These are phyloP conservation scores for Drosophila stalkeri DNA, from an alignment of 2,888 invertebrate species.

Conservation along the genomic window DNA sequence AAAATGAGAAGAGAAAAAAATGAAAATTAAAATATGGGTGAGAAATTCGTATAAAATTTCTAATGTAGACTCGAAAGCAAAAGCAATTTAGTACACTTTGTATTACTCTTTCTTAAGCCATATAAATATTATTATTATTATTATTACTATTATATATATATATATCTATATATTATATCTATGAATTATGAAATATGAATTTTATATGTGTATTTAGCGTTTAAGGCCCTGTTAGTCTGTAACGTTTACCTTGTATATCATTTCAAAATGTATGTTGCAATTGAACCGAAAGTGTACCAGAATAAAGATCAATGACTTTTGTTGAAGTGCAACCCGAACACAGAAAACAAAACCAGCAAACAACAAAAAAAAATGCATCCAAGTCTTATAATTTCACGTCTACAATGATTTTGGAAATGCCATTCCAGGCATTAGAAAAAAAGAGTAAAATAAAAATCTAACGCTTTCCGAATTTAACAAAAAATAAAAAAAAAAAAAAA, in stretches of 20 bases:
- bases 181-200: slow-evolving; percentile 71
- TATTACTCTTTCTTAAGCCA: slow-evolving; percentile 80
- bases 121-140: slow-evolving; percentile 58
- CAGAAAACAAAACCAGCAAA: slow-evolving; percentile 66
- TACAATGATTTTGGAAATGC: slow-evolving; percentile 17
- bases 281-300: slow-evolving; percentile 78
- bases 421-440: slow-evolving; percentile 14
- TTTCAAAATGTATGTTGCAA: slow-evolving; percentile 76
- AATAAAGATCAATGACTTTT: slow-evolving; percentile 84
- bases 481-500: slow-evolving; percentile 6
- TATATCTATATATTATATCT: slow-evolving; percentile 47
- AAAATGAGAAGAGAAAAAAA: slow-evolving; percentile 18
- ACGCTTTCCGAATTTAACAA: slow-evolving; percentile 67
- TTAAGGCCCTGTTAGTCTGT: slow-evolving; percentile 68
- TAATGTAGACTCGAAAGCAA: slow-evolving; percentile 37
- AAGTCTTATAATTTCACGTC: slow-evolving; percentile 64
- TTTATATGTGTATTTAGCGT: slow-evolving; percentile 77
- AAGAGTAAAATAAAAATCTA: slow-evolving; percentile 43
- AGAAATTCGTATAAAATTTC: slow-evolving; percentile 50
- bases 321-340: slow-evolving; percentile 74
- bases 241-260: slow-evolving; percentile 72
- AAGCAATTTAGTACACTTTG: slow-evolving; percentile 66
- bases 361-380: slow-evolving; percentile 36
- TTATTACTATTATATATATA: slow-evolving; percentile 49
- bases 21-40: slow-evolving; percentile 28